phyloP scores from a whole-genome alignment of 1,140 invertebrate genomes.

The Metaphire vulgaris region DNA sequence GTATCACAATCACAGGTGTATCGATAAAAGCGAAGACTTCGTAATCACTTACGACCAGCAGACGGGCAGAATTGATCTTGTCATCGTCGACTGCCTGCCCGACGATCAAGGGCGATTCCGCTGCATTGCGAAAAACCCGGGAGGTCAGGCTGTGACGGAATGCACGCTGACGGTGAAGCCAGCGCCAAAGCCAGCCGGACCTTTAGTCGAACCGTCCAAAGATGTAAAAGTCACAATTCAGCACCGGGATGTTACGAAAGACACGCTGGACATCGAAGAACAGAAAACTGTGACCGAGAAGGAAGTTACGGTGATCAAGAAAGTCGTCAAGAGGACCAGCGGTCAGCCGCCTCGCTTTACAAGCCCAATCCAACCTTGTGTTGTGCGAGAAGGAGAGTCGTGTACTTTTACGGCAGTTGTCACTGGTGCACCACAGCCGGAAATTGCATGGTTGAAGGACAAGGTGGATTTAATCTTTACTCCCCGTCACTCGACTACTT shows the following conservation, averaged over 20 bases:
- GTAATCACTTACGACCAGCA: constrained; percentile 48
- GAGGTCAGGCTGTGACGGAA: constrained; percentile 25
- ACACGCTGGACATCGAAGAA: neutral
- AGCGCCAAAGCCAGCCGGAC: constrained; percentile 1
- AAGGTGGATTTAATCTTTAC: constrained; percentile 23
- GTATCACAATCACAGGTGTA: constrained; percentile 50
- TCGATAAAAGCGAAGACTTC: constrained; percentile 50
- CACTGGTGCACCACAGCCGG: constrained; percentile 31
- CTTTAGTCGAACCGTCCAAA: neutral
- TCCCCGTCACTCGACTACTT: constrained; percentile 3
- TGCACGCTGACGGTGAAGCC: constrained; percentile 23
- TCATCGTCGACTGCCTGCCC: constrained; percentile 53
- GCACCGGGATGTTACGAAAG: constrained; percentile 3
- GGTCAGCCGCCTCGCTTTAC: constrained; percentile 74
- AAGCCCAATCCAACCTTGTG: constrained; percentile 85
- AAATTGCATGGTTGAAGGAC: constrained; percentile 35
- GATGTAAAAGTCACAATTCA: constrained; percentile 3
- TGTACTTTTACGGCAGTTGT: constrained; percentile 66
- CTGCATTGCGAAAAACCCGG: constrained; percentile 30
- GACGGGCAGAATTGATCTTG: constrained; percentile 45
- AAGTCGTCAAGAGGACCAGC: constrained; percentile 28
- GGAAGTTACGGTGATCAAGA: constrained; percentile 23
- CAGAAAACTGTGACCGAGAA: constrained; percentile 5
- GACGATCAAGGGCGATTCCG: constrained; percentile 51
- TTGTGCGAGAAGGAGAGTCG: constrained; percentile 75